Percentiles rank a stretch among this genome's conserved stretches.
Conservation (phyloP, 2,888 invertebrate species). For the Eristalis tenax region DNA sequence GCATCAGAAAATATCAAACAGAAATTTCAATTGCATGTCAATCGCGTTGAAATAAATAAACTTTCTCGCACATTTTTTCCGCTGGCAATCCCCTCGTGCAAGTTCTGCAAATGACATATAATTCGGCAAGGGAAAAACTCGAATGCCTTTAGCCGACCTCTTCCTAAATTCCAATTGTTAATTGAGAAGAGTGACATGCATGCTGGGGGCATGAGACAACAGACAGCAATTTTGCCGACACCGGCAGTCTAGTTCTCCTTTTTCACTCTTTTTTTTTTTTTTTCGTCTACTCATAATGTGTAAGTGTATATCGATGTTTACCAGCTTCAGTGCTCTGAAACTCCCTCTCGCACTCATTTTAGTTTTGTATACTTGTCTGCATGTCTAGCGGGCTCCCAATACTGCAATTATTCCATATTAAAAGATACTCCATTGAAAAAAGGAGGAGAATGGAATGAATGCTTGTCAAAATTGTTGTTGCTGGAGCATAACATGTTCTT, state of each 20-base stretch:
- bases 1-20: not conserved
- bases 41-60: slow-evolving; percentile 29
- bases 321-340: slow-evolving; percentile 41
- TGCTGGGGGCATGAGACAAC: slow-evolving; percentile 40
- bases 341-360: slow-evolving; percentile 25
- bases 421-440: slow-evolving; percentile 46
- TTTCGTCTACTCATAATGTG: slow-evolving; percentile 32
- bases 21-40: slow-evolving; percentile 30
- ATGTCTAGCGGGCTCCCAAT: slow-evolving; percentile 54
- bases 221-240: slow-evolving; percentile 53
- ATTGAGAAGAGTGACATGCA: slow-evolving; percentile 25
- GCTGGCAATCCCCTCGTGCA: slow-evolving; percentile 4
- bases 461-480: slow-evolving; percentile 17
- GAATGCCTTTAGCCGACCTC: slow-evolving; percentile 48
- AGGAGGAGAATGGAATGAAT: slow-evolving; percentile 20
- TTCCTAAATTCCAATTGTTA: slow-evolving; percentile 30
- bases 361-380: slow-evolving; percentile 40
- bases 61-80: not conserved
- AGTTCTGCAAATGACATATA: slow-evolving; percentile 52
- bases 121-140: slow-evolving; percentile 29
- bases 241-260: slow-evolving; percentile 39
- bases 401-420: slow-evolving; percentile 67
- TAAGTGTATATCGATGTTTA: slow-evolving; percentile 62
- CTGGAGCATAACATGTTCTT: not conserved
- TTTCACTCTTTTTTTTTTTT: not conserved